Evolutionary conservation across 2,888 invertebrate species (phyloP).

Genomic region (Lycia hirtaria): DNA sequence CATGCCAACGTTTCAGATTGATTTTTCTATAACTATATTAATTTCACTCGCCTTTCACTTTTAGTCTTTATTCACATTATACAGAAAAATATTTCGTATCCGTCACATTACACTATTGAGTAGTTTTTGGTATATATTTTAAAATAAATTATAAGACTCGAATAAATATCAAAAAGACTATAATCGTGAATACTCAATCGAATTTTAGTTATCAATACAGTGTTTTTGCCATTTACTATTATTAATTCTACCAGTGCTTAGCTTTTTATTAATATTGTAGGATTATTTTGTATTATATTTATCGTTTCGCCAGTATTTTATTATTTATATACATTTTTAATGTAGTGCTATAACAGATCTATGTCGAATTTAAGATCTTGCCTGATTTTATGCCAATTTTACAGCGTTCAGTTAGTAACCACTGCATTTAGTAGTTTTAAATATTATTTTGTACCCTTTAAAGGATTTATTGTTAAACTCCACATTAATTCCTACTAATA

Average conservation of each 20-base stretch:
- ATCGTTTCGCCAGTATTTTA: conserved; percentile 31
- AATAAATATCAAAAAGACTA: conserved; percentile 27
- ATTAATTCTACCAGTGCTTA: conserved; percentile 13
- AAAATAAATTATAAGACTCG: conserved; percentile 5
- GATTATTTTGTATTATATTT: conserved; percentile 18
- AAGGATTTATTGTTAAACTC: not conserved
- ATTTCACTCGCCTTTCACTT: conserved; percentile 7
- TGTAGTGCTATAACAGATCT: conserved; percentile 29
- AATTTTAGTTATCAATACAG: conserved; percentile 10
- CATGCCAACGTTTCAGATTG: not conserved
- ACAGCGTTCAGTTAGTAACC: conserved; percentile 44
- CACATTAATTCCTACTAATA: not conserved
- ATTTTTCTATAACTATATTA: conserved; percentile 10
- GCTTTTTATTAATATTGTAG: conserved; percentile 21
- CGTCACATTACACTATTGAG: not conserved
- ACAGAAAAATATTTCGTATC: not conserved
- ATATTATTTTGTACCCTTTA: conserved; percentile 44
- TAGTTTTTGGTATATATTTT: not conserved
- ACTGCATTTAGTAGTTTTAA: conserved; percentile 57
- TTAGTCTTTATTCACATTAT: not conserved
- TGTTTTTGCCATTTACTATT: conserved; percentile 10
- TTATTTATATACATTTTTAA: conserved; percentile 2
- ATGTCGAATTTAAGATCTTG: conserved; percentile 60
- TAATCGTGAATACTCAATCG: conserved; percentile 27
- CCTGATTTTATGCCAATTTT: conserved; percentile 43